These are phyloP conservation scores for Aporrectodea caliginosa DNA, from an alignment of 1,140 invertebrate genomes.

Conservation along the genomic window DNA sequence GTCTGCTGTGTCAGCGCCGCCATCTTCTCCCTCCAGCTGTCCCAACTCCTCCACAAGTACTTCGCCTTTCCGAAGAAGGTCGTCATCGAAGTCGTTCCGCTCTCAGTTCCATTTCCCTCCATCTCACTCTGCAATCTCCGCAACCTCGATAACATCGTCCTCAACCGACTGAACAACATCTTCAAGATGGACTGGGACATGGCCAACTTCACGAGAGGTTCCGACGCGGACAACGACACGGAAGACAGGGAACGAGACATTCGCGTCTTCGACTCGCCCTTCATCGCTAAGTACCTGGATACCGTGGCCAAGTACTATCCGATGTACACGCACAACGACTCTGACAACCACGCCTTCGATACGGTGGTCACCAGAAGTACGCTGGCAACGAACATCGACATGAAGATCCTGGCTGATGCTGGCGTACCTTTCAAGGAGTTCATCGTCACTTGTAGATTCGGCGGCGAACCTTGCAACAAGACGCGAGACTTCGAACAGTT, in stretches of 20 bases:
- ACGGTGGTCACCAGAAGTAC: constrained; percentile 21
- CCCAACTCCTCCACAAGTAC: constrained; percentile 19
- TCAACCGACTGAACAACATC: constrained; percentile 24
- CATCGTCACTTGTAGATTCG: constrained; percentile 25
- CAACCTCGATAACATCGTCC: constrained; percentile 19
- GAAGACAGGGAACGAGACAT: neutral
- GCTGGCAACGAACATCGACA: constrained; percentile 23
- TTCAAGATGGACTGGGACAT: constrained; percentile 9
- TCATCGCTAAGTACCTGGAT: constrained; percentile 21
- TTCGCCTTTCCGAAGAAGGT: constrained; percentile 26
- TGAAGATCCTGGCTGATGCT: neutral
- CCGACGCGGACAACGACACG: neutral
- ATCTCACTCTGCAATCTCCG: constrained; percentile 30
- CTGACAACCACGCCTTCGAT: constrained; percentile 12
- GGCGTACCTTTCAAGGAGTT: constrained; percentile 30
- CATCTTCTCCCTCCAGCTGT: constrained; percentile 17
- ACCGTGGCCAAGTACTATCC: constrained; percentile 26
- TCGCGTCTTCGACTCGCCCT: neutral
- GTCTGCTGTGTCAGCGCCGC: constrained; percentile 1
- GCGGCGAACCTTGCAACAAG: constrained; percentile 18
- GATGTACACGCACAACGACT: constrained; percentile 17
- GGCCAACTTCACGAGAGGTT: neutral
- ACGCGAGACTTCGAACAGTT: constrained; percentile 17
- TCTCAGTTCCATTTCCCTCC: constrained; percentile 15
- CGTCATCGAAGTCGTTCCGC: constrained; percentile 22